These are phyloP conservation scores for Drosophila biarmipes DNA, from an alignment of 1,140 invertebrate species.

Conservation along the genomic window DNA sequence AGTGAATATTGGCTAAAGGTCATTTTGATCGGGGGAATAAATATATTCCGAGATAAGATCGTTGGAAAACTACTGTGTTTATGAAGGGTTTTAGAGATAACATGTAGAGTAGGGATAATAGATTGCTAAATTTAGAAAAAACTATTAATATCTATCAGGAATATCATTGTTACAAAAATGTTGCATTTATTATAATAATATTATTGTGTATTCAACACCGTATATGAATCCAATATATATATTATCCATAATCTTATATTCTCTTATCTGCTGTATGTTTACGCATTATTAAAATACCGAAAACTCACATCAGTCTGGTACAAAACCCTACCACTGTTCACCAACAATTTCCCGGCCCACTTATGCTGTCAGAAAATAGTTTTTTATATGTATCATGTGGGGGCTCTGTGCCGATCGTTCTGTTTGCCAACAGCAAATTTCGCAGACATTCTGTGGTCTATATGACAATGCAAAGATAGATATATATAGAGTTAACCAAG, in stretches of 20 bases:
- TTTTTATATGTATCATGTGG: conserved; percentile 42
- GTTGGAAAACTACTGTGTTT: neutral
- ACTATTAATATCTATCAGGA: too few species aligned
- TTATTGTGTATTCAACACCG: too few species aligned
- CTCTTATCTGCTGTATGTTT: neutral
- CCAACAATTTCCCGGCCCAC: conserved; percentile 36
- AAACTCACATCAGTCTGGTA: neutral
- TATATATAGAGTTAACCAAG: neutral
- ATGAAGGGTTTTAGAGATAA: neutral
- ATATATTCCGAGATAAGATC: neutral
- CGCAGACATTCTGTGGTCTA: conserved; percentile 44
- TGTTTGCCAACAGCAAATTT: conserved; percentile 63
- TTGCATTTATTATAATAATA: too few species aligned
- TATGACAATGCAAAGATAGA: conserved; percentile 31
- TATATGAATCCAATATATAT: too few species aligned
- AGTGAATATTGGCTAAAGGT: conserved; percentile 7
- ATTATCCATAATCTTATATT: too few species aligned
- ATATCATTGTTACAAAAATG: too few species aligned
- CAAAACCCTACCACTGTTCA: neutral
- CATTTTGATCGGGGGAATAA: neutral
- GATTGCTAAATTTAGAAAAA: too few species aligned
- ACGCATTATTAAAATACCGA: conserved; percentile 4
- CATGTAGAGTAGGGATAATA: neutral
- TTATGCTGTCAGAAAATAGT: conserved; percentile 60
- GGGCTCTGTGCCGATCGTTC: conserved; percentile 33